phyloP scores from a whole-genome alignment of 1,140 invertebrate genomes.

The Galleria mellonella region DNA sequence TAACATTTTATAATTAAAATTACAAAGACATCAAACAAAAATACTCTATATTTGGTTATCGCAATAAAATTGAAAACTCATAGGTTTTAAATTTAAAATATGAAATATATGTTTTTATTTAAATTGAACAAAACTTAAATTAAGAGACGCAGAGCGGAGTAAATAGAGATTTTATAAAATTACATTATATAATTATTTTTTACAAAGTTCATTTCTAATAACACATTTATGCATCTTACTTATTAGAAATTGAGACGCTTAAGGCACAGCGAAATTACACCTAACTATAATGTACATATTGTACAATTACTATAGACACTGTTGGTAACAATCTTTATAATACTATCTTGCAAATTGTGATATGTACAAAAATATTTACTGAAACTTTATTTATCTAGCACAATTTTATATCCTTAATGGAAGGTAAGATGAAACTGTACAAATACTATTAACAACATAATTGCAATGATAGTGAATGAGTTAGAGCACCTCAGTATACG shows the following conservation, averaged over 20 bases:
- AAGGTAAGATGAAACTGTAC: not conserved
- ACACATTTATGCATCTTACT: conserved; percentile 37
- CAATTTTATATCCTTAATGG: not conserved
- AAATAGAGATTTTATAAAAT: conserved; percentile 56
- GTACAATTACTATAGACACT: conserved; percentile 55
- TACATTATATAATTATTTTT: conserved; percentile 34
- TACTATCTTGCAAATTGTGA: conserved; percentile 60
- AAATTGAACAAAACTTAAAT: too few species aligned
- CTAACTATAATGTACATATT: conserved; percentile 44
- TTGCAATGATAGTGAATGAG: not conserved
- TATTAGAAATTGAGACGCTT: conserved; percentile 70
- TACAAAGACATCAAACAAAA: conserved; percentile 8
- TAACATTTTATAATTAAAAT: conserved; percentile 12
- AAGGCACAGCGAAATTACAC: conserved; percentile 69
- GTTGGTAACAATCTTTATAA: conserved; percentile 58
- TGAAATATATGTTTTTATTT: too few species aligned
- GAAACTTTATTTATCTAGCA: conserved; percentile 48
- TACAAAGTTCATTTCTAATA: conserved; percentile 49
- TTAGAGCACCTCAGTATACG: conserved; percentile 44
- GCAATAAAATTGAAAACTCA: conserved; percentile 8
- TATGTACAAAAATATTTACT: conserved; percentile 71
- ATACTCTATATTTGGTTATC: conserved; percentile 12
- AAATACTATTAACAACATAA: too few species aligned
- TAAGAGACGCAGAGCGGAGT: conserved; percentile 22
- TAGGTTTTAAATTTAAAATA: too few species aligned